Percentiles rank a stretch among this genome's conserved stretches.
Conservation (phyloP, 2,888 invertebrate species). For the Drosophila maculinotata region DNA sequence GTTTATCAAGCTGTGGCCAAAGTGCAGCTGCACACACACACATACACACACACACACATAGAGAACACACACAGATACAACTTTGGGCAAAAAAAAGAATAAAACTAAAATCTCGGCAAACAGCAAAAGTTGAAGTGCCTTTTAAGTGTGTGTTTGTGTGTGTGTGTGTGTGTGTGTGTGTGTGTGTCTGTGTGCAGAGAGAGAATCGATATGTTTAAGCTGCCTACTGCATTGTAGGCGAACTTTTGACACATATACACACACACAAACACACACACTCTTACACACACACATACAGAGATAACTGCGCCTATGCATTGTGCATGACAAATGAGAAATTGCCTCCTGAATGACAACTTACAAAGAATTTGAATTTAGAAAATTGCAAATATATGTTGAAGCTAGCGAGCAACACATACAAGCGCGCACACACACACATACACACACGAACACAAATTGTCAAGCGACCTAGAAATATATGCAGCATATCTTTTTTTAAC, state of each 20-base stretch:
- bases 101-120: slow-evolving; percentile 68
- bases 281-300: not conserved
- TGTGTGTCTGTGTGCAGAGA: slow-evolving; percentile 16
- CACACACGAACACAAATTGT: slow-evolving; percentile 28
- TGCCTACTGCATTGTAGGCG: slow-evolving; percentile 62
- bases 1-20: slow-evolving; percentile 56
- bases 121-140: slow-evolving; percentile 72
- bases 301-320: slow-evolving; percentile 63
- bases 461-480: slow-evolving; percentile 47
- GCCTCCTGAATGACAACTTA: slow-evolving; percentile 78
- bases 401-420: slow-evolving; percentile 27
- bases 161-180: slow-evolving; percentile 36
- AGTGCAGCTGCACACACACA: slow-evolving; percentile 45
- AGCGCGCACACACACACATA: slow-evolving; percentile 8
- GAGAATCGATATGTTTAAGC: slow-evolving; percentile 72
- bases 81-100: slow-evolving; percentile 29
- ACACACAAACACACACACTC: slow-evolving; percentile 10
- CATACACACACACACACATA: slow-evolving; percentile 20
- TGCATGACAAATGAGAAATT: slow-evolving; percentile 76
- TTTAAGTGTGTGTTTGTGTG: no score
- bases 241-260: slow-evolving; percentile 52
- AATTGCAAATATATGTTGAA: slow-evolving; percentile 80
- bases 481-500: slow-evolving; percentile 12
- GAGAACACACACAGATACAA: slow-evolving; percentile 18
- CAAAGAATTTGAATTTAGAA: slow-evolving; percentile 80